phyloP scores from a whole-genome alignment of 2,888 invertebrate species.

The Tolmerus cingulatus region DNA sequence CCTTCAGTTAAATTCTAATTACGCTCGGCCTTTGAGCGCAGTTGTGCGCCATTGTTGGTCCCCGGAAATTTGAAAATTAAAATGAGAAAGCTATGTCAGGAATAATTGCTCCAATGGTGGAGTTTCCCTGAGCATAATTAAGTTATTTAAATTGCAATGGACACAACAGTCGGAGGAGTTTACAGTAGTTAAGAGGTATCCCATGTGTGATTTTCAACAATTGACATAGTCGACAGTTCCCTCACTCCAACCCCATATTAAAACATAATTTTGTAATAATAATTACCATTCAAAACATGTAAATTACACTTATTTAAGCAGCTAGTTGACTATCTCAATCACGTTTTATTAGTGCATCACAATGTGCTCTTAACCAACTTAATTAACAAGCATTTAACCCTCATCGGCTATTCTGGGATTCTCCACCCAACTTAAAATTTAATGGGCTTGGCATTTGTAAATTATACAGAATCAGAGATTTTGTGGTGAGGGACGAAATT shows the following conservation, averaged over 20 bases:
- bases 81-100: constrained; percentile 39
- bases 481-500: no score
- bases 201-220: background rate
- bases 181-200: background rate
- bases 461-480: no score
- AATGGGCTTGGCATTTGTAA: no score
- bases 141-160: constrained; percentile 39
- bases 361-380: no score
- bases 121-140: constrained; percentile 19
- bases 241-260: background rate
- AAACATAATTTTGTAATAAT: background rate
- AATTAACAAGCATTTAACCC: no score
- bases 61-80: constrained; percentile 32
- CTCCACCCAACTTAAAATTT: no score
- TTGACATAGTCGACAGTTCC: background rate
- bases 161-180: background rate
- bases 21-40: constrained; percentile 25
- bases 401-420: no score
- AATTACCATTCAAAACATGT: no score
- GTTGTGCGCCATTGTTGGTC: constrained; percentile 21
- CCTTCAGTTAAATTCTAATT: constrained; percentile 43
- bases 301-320: no score
- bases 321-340: no score
- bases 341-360: no score
- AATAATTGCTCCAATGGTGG: constrained; percentile 25